Evolutionary conservation across 2,113 vertebrate genomes (phyloP), one percentile per base, ranked within the genome.

Genomic region (Athene cunicularia): DNA sequence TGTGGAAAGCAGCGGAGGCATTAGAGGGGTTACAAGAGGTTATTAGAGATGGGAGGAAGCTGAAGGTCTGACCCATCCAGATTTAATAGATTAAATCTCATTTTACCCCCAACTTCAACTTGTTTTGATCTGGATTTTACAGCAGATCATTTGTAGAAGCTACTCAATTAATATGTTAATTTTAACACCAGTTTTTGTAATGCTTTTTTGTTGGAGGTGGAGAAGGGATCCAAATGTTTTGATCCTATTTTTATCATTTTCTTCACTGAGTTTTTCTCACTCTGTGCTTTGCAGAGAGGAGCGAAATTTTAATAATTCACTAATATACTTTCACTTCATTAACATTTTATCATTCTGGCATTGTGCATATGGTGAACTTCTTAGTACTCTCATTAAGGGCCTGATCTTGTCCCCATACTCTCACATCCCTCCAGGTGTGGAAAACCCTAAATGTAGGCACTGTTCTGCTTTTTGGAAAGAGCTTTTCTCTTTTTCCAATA

Each of bases 271-370:
- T 93, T 95, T 95, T 94, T 94, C 94, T 93, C 90, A 70, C 74
- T 91, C 84, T 73, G 12, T 49, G 71, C 81, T 95, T 94, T 94
- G 95, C 80, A 77, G 95, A 97, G 91, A 88, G 72, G 93, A 94
- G 53, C 4, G 43, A 95, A 93, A 91, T 97, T 90, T 98, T 95
- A 97, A 97, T 90, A 95, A 95, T 95, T 97, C 94, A 92, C 93
- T 96, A 93, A 98, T 97, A 96, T 88, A 77, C 96, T 98, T 96
- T 94, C 92, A 91, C 94, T 97, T 97, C 97, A 96, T 98, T 77
- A 86, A 94, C 87, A 90, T 96, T 96, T 96, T 89, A 96, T 96
- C 90, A 89, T 92, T 92, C 94, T 95, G 97, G 95, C 88, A 80
- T 93, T 93, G 55, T 93, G 63, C 90, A 75, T 96, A 86, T 96